Evolutionary conservation across 2,888 invertebrate species (phyloP), one percentile per base, ranked within the genome.

Genomic region (Nephrotoma flavescens): DNA sequence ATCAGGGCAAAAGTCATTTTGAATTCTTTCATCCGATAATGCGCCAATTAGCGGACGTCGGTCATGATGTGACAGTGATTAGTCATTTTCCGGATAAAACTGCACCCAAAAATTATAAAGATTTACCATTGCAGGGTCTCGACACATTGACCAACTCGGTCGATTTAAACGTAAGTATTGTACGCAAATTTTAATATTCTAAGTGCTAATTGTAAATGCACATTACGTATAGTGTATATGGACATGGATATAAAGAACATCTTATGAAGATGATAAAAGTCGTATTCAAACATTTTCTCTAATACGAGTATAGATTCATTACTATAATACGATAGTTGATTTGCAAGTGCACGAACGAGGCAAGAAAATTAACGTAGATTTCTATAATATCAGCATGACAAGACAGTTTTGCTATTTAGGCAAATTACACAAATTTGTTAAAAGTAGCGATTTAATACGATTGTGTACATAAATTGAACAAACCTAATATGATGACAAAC

Each of bases 21-120:
- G 89, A 91, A 41, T 91, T 92, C 89, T 92, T 92, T 87, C 92
- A 92, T 87, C 90, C 92, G 11, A 90, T 93, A 9, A 89, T 93
- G 89, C 90, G 91, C n/a, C 92, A 91, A 15, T 89, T 93, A 45
- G 93, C 92, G 1, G 90, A 91, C 87, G 90, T 90, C 47, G 93
- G 93, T 0, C 93, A 93, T 88, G 91, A 93, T 86, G 91, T 93
- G 0, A 92, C 92, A 3, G 92, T 93, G 87, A 89, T 92, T 4
- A 92, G 92, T 88, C 91, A 92, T 88, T 93, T 92, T 89, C 92
- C 92, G 0, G 90, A 90, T 86, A 91, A 91, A 87, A 89, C 89
- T 88, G 90, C 92, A 9, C 89, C 89, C 1, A 88, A 89, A n/a
- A 90, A 90, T 42, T 92, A 92, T 87, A 90, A 89, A 88, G 92